These are phyloP conservation scores for Chaitophorus viminalis DNA, from an alignment of 2,888 invertebrate genomes.

Conservation along the genomic window DNA sequence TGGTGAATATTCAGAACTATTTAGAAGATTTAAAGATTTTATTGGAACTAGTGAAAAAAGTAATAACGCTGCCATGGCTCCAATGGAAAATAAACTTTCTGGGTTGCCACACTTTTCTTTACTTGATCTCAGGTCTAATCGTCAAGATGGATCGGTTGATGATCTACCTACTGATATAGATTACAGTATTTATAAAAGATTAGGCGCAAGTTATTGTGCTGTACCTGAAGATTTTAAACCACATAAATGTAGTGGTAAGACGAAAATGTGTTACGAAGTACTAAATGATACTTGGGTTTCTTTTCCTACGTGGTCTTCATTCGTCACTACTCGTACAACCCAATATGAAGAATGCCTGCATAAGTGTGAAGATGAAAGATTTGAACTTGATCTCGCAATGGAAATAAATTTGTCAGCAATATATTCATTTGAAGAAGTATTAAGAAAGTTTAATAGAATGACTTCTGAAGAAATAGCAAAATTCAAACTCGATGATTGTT, in stretches of 20 bases:
- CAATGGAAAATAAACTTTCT: constrained; percentile 53
- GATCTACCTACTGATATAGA: constrained; percentile 93
- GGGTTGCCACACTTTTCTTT: constrained; percentile 56
- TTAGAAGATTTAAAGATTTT: constrained; percentile 94
- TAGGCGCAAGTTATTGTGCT: constrained; percentile 97
- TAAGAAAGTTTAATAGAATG: constrained; percentile 90
- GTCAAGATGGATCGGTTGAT: constrained; percentile 82
- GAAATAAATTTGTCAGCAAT: constrained; percentile 97
- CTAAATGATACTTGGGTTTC: constrained; percentile 98
- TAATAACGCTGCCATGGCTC: constrained; percentile 42
- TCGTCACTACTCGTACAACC: constrained; percentile 96
- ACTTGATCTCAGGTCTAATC: constrained; percentile 68
- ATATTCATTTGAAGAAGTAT: constrained; percentile 88
- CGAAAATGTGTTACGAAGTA: constrained; percentile 90
- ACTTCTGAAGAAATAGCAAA: constrained; percentile 85
- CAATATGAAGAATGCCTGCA: constrained; percentile 98
- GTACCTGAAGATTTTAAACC: constrained; percentile 84
- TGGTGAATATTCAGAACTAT: constrained; percentile 86
- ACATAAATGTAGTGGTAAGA: constrained; percentile 89
- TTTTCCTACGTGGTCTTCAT: constrained; percentile 98
- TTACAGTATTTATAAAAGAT: constrained; percentile 89
- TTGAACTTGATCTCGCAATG: constrained; percentile 97
- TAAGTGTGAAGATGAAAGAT: constrained; percentile 96
- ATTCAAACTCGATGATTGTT: constrained; percentile 88
- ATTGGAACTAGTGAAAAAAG: constrained; percentile 71